These are phyloP conservation scores for Ifrita kowaldi DNA, from an alignment of 2,113 vertebrate genomes.

Conservation along the genomic window DNA sequence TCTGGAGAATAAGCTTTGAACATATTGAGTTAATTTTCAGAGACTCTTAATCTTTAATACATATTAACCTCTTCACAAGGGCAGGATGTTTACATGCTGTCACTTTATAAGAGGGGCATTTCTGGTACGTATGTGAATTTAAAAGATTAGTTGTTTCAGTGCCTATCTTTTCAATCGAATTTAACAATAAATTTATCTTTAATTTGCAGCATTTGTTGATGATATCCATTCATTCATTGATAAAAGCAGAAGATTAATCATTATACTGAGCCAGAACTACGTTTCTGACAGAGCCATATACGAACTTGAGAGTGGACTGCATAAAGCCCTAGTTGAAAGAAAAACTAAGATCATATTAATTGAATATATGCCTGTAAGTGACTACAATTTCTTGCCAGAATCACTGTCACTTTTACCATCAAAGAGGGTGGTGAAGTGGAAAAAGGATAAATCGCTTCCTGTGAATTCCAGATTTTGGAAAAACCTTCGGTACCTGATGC, in stretches of 20 bases:
- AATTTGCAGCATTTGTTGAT: conserved; percentile 76
- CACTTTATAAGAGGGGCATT: background rate
- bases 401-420: conserved; percentile 78
- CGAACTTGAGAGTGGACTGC: conserved; percentile 81
- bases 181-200: background rate
- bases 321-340: conserved; percentile 84
- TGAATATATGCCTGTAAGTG: conserved; percentile 61
- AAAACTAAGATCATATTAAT: conserved; percentile 85
- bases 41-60: background rate
- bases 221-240: conserved; percentile 80
- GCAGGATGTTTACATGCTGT: background rate
- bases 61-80: background rate
- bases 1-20: background rate
- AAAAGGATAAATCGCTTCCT: conserved; percentile 59
- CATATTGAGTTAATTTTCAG: background rate
- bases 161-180: background rate
- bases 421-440: conserved; percentile 80
- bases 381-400: conserved; percentile 66
- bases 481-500: conserved; percentile 83
- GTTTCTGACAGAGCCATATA: conserved; percentile 63
- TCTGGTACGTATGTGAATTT: background rate
- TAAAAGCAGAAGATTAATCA: conserved; percentile 82
- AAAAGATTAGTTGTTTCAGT: background rate
- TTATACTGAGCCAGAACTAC: conserved; percentile 77
- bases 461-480: conserved; percentile 87